phyloP scores from a whole-genome alignment of 2,888 invertebrate species.

The Teinopalpus imperialis region DNA sequence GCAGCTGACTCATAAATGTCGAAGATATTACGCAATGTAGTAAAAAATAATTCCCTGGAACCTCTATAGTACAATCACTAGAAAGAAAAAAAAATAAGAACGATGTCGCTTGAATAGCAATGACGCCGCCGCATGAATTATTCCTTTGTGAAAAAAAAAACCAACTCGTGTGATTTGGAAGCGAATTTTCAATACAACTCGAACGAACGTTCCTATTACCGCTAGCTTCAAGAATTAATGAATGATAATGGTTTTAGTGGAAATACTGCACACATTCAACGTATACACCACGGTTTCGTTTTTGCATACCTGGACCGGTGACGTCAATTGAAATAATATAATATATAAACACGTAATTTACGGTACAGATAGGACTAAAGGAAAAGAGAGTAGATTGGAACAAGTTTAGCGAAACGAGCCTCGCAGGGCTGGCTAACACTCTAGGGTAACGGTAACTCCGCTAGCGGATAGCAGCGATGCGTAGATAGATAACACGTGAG shows the following conservation, averaged over 20 bases:
- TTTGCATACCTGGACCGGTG: conserved; percentile 7
- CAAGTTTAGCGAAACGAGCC: conserved; percentile 60
- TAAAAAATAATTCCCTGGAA: conserved; percentile 31
- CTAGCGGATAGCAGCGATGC: conserved; percentile 59
- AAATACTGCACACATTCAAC: neutral
- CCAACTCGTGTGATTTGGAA: conserved; percentile 25
- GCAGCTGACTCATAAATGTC: conserved; percentile 53
- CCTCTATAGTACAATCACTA: conserved; percentile 28
- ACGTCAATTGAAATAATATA: conserved; percentile 14
- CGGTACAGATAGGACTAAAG: conserved; percentile 44
- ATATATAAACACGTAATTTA: neutral
- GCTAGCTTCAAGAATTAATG: conserved; percentile 41
- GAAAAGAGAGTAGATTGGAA: conserved; percentile 40
- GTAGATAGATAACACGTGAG: conserved; percentile 56
- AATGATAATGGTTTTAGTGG: conserved; percentile 37
- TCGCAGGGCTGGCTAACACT: too few relatives aligned
- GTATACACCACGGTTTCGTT: conserved; percentile 1
- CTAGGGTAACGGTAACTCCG: conserved; percentile 68
- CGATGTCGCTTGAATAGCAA: conserved; percentile 39
- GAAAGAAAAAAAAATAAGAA: conserved; percentile 32
- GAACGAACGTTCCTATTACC: conserved; percentile 36
- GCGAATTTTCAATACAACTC: conserved; percentile 28
- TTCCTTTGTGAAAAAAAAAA: conserved; percentile 23
- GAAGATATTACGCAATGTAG: conserved; percentile 38
- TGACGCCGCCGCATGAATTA: conserved; percentile 31